Conservation (phyloP, 2,888 invertebrate species). For the Drosophila conformis region DNA sequence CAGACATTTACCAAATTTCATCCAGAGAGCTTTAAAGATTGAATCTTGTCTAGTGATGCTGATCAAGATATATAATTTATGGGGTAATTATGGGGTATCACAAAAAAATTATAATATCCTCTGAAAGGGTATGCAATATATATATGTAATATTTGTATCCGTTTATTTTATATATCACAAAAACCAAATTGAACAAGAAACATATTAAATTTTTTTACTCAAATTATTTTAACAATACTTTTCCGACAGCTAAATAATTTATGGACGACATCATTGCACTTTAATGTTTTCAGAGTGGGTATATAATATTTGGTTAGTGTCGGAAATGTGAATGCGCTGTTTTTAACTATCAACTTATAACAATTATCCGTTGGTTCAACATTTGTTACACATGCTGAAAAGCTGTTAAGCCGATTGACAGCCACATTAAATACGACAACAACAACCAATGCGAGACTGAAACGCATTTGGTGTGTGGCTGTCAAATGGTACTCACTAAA, state of each 20-base stretch:
- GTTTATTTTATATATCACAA: not conserved
- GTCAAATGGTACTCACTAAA: constrained; percentile 26
- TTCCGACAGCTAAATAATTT: not conserved
- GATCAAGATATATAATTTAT: not conserved
- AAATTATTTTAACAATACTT: not conserved
- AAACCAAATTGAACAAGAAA: not conserved
- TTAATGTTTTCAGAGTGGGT: not conserved
- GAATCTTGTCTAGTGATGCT: not conserved
- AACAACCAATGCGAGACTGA: not conserved
- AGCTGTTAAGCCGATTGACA: constrained; percentile 5
- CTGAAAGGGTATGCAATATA: not conserved
- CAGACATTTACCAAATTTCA: no score
- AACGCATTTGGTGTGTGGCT: constrained; percentile 5
- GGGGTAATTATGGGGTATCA: not conserved
- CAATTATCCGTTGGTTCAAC: constrained; percentile 49
- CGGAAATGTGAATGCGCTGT: constrained; percentile 16
- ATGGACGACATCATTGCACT: not conserved
- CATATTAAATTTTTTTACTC: not conserved
- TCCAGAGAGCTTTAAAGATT: not conserved
- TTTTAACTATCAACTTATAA: constrained; percentile 44
- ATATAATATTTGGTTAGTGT: not conserved
- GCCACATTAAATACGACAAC: constrained; percentile 13
- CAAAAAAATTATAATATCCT: not conserved
- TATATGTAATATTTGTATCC: not conserved
- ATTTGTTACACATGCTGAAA: constrained; percentile 32